Percentiles rank a stretch among this genome's conserved stretches.
phyloP scores from a whole-genome alignment of 2,113 vertebrate species.

The Artemisiospiza belli region DNA sequence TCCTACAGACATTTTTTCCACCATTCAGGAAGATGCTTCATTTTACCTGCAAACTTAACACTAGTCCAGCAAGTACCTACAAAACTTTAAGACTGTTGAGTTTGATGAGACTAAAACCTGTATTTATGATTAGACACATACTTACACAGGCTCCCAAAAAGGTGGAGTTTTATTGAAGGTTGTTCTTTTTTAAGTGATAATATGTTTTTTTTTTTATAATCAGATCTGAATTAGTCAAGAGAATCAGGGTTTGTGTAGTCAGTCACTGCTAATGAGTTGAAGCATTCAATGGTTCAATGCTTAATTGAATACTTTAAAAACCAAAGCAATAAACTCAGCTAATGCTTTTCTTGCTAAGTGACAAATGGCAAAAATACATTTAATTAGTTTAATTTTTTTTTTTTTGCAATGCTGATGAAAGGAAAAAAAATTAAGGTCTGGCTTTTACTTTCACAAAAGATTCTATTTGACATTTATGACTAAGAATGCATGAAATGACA shows the following conservation, averaged over 20 bases:
- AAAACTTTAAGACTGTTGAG: neutral
- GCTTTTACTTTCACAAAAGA: neutral
- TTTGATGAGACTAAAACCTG: neutral
- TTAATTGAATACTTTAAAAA: neutral
- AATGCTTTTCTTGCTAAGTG: neutral
- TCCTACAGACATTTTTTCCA: neutral
- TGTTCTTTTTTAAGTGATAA: neutral
- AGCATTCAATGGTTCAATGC: neutral
- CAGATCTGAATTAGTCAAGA: neutral
- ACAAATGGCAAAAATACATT: neutral
- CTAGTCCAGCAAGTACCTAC: neutral
- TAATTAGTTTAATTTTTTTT: neutral
- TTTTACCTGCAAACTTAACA: neutral
- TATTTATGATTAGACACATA: neutral
- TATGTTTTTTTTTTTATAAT: neutral
- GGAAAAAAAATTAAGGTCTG: neutral
- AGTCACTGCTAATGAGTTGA: neutral
- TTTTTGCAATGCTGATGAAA: neutral
- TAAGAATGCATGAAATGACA: neutral
- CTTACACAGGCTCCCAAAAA: neutral
- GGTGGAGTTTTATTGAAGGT: neutral
- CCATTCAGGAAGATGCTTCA: neutral
- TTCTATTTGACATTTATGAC: neutral
- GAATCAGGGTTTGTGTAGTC: neutral
- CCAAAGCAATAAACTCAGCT: neutral